Evolutionary conservation across 1,140 invertebrate genomes (phyloP).

Genomic region (Hormaphis cornu): DNA sequence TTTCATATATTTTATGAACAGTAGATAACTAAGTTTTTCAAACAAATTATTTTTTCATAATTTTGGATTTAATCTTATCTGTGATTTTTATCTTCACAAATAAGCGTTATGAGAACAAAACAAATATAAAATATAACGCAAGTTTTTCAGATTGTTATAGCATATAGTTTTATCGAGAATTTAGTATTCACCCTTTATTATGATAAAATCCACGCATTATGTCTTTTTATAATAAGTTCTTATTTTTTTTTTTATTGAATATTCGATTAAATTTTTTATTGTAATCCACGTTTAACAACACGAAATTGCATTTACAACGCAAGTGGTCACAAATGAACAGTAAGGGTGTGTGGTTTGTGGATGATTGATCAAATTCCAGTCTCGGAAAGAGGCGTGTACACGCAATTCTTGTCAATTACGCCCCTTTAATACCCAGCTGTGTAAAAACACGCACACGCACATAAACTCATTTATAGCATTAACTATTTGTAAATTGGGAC

Average conservation of each 20-base stretch:
- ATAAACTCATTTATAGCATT: not conserved
- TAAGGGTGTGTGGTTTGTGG: not conserved
- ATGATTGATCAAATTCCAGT: conserved; percentile 19
- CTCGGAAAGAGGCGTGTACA: conserved; percentile 11
- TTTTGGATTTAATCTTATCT: too few species aligned
- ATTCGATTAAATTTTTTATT: not conserved
- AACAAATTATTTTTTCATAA: too few species aligned
- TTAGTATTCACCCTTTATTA: too few species aligned
- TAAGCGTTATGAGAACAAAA: too few species aligned
- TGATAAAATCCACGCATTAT: not conserved
- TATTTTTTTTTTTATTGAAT: conserved; percentile 2
- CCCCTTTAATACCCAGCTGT: not conserved
- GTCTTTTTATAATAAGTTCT: not conserved
- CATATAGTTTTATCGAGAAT: too few species aligned
- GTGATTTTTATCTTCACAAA: too few species aligned
- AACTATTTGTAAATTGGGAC: conserved; percentile 4
- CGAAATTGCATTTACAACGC: not conserved
- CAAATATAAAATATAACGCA: too few species aligned
- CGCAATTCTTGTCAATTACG: not conserved
- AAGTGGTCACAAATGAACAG: not conserved
- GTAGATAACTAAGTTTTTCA: too few species aligned
- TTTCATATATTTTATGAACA: too few species aligned
- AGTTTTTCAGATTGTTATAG: too few species aligned
- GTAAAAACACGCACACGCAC: not conserved
- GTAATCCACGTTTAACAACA: not conserved